Evolutionary conservation across 2,797 vertebrate genomes (phyloP).

Genomic region (Danio albolineatus): DNA sequence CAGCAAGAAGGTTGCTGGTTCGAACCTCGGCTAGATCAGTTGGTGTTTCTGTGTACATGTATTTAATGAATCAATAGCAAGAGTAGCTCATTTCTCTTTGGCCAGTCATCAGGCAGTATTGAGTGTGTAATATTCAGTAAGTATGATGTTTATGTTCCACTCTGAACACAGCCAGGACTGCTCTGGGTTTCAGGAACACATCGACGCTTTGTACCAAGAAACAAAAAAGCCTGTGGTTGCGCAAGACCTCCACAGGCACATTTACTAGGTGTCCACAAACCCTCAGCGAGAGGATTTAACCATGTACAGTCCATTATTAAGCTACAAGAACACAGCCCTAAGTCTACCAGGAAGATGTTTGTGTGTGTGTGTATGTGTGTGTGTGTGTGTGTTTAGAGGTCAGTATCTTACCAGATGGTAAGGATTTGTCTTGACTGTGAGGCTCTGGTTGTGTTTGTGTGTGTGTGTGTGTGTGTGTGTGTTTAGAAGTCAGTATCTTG

Average conservation of each 20-base stretch:
- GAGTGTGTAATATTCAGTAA: constrained; percentile 40
- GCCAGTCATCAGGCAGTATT: not conserved
- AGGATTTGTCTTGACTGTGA: too few species aligned
- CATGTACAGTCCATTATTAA: constrained; percentile 55
- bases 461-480: too few species aligned
- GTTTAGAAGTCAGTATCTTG: too few species aligned
- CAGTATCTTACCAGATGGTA: too few species aligned
- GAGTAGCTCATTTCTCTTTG: too few species aligned
- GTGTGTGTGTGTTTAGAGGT: too few species aligned
- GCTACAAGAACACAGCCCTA: constrained; percentile 5
- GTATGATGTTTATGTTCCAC: not conserved
- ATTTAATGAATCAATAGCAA: too few species aligned
- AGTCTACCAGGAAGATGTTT: not conserved
- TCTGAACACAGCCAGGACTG: not conserved
- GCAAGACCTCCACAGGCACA: constrained; percentile 63
- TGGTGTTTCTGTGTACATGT: too few species aligned
- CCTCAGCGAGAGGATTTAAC: constrained; percentile 39
- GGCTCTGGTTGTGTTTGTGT: too few species aligned
- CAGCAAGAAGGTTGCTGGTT: too few species aligned
- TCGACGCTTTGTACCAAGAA: constrained; percentile 68
- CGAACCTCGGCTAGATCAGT: too few species aligned
- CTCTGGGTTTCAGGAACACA: constrained; percentile 56
- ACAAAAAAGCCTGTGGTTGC: constrained; percentile 64
- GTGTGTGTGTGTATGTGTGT: too few species aligned
- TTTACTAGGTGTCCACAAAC: constrained; percentile 57